Conservation (phyloP, 2,797 vertebrate species). For the Rhinatrema bivittatum region DNA sequence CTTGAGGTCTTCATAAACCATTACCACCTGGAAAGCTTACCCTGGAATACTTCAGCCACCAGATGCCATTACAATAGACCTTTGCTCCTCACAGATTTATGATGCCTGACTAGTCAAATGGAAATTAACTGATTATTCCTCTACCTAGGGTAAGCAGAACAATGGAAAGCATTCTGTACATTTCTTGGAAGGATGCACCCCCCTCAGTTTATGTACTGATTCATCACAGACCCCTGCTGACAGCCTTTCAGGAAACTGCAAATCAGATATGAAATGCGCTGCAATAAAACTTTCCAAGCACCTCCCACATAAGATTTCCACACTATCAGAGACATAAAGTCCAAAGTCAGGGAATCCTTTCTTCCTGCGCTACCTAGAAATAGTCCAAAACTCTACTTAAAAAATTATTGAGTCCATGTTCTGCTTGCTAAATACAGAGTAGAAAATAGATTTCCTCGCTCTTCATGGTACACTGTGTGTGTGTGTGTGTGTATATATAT, state of each 20-base stretch:
- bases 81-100: slow-evolving; percentile 20
- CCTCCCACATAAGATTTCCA: slow-evolving; percentile 6
- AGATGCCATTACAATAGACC: slow-evolving; percentile 2
- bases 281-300: slow-evolving; percentile 6
- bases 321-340: no score
- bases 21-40: background rate
- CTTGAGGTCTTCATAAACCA: slow-evolving; percentile 11
- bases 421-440: no score
- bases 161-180: slow-evolving; percentile 9
- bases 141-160: background rate
- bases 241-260: slow-evolving; percentile 16
- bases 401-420: no score
- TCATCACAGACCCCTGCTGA: slow-evolving; percentile 3
- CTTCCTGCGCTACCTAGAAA: no score
- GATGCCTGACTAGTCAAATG: slow-evolving; percentile 7
- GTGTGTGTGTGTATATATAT: no score
- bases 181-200: background rate
- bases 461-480: no score
- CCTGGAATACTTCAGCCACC: background rate
- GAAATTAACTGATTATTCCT: slow-evolving; percentile 7
- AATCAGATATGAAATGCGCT: background rate
- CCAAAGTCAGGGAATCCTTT: no score
- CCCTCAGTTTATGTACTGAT: slow-evolving; percentile 5
- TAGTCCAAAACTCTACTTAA: no score
- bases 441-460: no score